Conservation (phyloP, 2,113 vertebrate species). For the Brachirus orientalis region DNA sequence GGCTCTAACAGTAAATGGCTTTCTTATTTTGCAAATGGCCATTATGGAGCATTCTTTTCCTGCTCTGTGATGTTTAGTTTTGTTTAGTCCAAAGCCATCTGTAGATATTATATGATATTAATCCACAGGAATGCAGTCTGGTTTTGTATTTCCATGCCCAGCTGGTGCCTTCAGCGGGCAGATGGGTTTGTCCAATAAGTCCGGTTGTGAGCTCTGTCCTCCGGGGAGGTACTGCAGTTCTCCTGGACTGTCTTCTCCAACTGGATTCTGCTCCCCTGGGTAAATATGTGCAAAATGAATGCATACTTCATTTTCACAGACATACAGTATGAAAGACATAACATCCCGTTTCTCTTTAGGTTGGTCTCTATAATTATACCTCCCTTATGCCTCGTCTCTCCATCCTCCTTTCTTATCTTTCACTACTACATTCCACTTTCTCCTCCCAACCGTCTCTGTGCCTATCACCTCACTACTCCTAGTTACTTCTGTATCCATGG, state of each 20-base stretch:
- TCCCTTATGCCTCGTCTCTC: slow-evolving; percentile 14
- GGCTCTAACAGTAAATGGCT: slow-evolving; percentile 36
- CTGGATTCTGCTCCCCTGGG: slow-evolving; percentile 83
- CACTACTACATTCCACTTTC: slow-evolving; percentile 2
- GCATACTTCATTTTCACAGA: slow-evolving; percentile 25
- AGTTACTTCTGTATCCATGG: slow-evolving; percentile 81
- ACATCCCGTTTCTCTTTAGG: slow-evolving; percentile 7
- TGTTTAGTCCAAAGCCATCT: slow-evolving; percentile 61
- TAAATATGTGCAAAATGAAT: slow-evolving; percentile 63
- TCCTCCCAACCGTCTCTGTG: slow-evolving; percentile 20
- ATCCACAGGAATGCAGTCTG: slow-evolving; percentile 76
- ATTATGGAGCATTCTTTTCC: slow-evolving; percentile 6
- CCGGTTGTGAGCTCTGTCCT: slow-evolving; percentile 85
- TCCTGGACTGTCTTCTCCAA: slow-evolving; percentile 77
- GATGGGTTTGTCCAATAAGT: slow-evolving; percentile 71
- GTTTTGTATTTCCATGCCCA: slow-evolving; percentile 80
- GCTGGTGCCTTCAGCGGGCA: slow-evolving; percentile 78
- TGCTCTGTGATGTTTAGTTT: slow-evolving; percentile 19
- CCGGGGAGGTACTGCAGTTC: slow-evolving; percentile 87
- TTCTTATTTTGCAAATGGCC: slow-evolving; percentile 37
- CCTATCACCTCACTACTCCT: slow-evolving; percentile 28
- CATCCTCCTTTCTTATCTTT: slow-evolving; percentile 37
- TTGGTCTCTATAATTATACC: slow-evolving; percentile 42
- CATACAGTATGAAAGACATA: slow-evolving; percentile 17
- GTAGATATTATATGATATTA: slow-evolving; percentile 57